Evolutionary conservation across 2,888 invertebrate species (phyloP).

Genomic region (Lycocerus yunnanus): DNA sequence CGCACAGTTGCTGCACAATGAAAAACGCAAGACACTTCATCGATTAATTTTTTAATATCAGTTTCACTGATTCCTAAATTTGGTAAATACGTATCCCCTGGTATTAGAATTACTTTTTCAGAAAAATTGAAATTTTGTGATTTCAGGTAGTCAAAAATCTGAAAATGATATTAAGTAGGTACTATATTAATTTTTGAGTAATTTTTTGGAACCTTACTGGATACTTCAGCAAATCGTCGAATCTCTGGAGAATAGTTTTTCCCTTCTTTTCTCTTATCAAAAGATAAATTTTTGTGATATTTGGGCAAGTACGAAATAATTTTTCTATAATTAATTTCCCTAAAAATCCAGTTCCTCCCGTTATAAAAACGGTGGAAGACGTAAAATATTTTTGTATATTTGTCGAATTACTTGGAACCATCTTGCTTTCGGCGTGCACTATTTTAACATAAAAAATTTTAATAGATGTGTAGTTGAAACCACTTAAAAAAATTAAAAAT

Average conservation of each 20-base stretch:
- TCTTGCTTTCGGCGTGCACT: background rate
- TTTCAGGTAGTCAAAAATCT: conserved; percentile 59
- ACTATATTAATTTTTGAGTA: no score
- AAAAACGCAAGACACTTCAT: conserved; percentile 56
- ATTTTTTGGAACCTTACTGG: no score
- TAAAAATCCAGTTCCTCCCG: conserved; percentile 22
- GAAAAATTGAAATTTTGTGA: conserved; percentile 53
- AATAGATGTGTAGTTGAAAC: no score
- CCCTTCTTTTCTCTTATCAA: background rate
- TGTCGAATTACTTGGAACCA: background rate
- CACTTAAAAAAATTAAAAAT: no score
- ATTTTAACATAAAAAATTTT: background rate
- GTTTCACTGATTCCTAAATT: conserved; percentile 56
- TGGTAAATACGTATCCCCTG: conserved; percentile 57
- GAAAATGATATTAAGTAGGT: background rate
- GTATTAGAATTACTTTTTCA: conserved; percentile 59
- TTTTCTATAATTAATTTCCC: conserved; percentile 6
- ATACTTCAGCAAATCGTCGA: background rate
- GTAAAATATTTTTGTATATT: background rate
- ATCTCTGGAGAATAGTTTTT: background rate
- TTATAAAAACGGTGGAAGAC: conserved; percentile 2
- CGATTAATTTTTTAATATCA: conserved; percentile 54
- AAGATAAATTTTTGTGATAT: background rate
- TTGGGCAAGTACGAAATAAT: background rate
- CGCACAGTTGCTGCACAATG: conserved; percentile 61